A percentile compares a stretch with the other conserved stretches of the same genome.
These are phyloP conservation scores for Cranoglanis bouderius DNA, from an alignment of 2,113 vertebrate species.

Conservation along the genomic window DNA sequence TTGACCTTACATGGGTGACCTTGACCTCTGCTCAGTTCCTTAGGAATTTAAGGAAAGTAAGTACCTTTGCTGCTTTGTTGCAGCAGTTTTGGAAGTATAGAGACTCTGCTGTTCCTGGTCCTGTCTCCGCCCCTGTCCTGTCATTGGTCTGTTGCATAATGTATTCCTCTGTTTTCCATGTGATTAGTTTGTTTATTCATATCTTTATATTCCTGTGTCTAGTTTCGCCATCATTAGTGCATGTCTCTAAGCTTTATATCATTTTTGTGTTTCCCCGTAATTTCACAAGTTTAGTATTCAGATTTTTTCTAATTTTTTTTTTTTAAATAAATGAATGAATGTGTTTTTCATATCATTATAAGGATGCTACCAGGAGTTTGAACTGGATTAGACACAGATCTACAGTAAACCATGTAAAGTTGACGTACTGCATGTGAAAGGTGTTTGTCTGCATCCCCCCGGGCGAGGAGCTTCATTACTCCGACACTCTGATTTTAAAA, in stretches of 20 bases:
- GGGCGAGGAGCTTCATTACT: slow-evolving; percentile 3
- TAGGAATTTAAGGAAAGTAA: neutral
- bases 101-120: neutral
- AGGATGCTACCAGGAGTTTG: neutral
- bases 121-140: neutral
- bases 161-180: neutral
- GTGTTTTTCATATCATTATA: neutral
- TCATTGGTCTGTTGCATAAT: neutral
- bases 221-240: too few relatives aligned
- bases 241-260: too few relatives aligned
- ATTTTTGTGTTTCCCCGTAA: neutral
- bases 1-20: neutral
- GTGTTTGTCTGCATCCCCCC: neutral
- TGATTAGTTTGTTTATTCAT: neutral
- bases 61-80: neutral
- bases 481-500: slow-evolving; percentile 1
- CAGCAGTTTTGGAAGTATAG: neutral
- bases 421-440: neutral
- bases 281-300: neutral
- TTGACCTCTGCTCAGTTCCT: neutral
- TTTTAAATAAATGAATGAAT: neutral
- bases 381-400: neutral
- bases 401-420: neutral
- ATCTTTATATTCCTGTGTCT: neutral
- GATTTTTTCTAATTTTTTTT: too few relatives aligned